Evolutionary conservation across 2,113 vertebrate species (phyloP).

Genomic region (Dasypus novemcinctus): DNA sequence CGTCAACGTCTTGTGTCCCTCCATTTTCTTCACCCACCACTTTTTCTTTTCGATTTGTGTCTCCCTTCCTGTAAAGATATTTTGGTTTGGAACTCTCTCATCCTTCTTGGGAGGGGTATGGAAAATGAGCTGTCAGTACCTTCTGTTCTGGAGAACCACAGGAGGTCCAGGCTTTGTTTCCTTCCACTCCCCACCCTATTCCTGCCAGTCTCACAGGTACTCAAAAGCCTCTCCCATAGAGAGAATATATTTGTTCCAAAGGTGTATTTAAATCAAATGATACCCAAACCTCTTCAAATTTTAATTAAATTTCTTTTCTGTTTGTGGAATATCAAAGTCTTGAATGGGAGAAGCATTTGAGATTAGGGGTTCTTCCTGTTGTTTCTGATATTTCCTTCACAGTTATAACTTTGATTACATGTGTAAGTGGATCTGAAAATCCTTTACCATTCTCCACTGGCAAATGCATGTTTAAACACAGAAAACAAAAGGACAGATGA

Average conservation of each 20-base stretch:
- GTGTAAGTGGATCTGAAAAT: not conserved
- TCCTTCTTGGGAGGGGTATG: not conserved
- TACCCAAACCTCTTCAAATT: not conserved
- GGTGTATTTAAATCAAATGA: not conserved
- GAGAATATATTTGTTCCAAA: not conserved
- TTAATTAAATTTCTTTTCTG: not conserved
- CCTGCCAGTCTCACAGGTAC: not conserved
- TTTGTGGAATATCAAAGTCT: not conserved
- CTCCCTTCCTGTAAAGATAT: not conserved
- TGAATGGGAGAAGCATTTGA: not conserved
- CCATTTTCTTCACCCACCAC: not conserved
- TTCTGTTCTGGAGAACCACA: not conserved
- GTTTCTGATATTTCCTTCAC: not conserved
- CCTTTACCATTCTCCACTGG: not conserved
- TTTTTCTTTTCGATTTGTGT: not conserved
- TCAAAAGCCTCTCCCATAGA: not conserved
- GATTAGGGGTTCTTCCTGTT: not conserved
- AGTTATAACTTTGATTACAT: not conserved
- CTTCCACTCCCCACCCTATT: fast-evolving
- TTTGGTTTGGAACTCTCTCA: not conserved
- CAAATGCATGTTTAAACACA: not conserved
- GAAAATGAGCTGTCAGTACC: fast-evolving
- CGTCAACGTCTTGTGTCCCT: not conserved
- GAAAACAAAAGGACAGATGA: not conserved
- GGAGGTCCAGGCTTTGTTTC: not conserved